Evolutionary conservation across 2,888 invertebrate species (phyloP), one percentile per base, ranked within the genome.

Genomic region (Dicranocentrus wangi): DNA sequence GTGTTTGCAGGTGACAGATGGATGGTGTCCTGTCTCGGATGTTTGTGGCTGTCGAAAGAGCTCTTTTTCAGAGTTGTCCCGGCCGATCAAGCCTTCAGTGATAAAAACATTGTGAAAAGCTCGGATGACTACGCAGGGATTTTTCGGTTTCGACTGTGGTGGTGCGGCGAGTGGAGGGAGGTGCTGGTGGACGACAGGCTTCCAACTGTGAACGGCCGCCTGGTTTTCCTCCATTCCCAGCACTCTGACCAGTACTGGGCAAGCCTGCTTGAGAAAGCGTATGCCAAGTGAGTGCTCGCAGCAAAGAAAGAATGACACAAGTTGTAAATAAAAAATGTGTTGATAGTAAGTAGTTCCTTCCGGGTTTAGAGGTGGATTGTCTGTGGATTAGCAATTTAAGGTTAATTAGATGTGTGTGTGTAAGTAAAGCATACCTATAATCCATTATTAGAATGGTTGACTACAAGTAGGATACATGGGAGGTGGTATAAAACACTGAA

Each of bases 81-180:
- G 0, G 95, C 95, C 0, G 96, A 96, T 88, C 97, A 97, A 89
- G 92, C 93, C 23, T 93, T 96, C 88, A 92, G 91, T 71, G 91
- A 91, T 42, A 87, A 87, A 42, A 85, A 87, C 60, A 88, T 88
- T 79, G 87, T 87, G 3, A 88, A 88, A 23, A 84, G 88, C 43
- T 78, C 81, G 7, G 84, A 85, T 53, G 84, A 85, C 53, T 72
- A 61, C 19, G 61, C 93, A 58, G 95, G 95, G 0, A 93, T 95
- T 19, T 95, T 95, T 89, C 93, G 96, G 85, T 97, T 97, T 89
- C 93, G 96, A 0, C 89, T 97, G 23, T 97, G 96, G 96, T 96
- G 96, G 95, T 95, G 95, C 88, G 96, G 96, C 2, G 94, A 95
- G 88, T 97, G 96, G 96, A 93, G 94, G 27, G 96, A 96, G 88